Evolutionary conservation across 2,797 vertebrate species (phyloP).

Genomic region (Diglossa cyanea): DNA sequence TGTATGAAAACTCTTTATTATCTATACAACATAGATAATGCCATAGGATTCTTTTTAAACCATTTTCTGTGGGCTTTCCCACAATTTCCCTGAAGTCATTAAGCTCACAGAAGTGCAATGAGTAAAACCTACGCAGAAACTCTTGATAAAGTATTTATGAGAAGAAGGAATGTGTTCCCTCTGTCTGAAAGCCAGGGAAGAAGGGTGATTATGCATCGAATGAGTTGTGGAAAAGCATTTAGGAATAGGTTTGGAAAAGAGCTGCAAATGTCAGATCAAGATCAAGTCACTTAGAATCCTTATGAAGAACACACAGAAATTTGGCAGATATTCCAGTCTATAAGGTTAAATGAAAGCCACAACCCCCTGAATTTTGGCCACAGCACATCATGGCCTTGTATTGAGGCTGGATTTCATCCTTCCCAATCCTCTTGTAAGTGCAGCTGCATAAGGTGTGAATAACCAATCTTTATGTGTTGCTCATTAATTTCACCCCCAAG

Average conservation of each 20-base stretch:
- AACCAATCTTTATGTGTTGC: background rate
- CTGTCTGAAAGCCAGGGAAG: background rate
- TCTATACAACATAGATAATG: background rate
- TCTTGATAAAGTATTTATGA: background rate
- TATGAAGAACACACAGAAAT: background rate
- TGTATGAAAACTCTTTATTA: background rate
- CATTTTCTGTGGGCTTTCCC: background rate
- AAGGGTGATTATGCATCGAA: background rate
- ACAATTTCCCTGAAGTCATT: background rate
- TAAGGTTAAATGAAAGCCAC: background rate
- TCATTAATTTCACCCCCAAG: slow-evolving; percentile 39
- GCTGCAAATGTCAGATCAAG: background rate
- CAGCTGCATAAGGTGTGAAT: slow-evolving; percentile 40
- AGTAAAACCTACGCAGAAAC: background rate
- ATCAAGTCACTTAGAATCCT: background rate
- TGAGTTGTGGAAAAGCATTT: background rate
- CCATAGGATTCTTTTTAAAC: background rate
- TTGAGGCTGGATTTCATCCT: background rate
- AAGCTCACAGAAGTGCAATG: background rate
- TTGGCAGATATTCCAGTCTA: background rate
- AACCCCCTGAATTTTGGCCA: background rate
- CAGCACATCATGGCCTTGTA: background rate
- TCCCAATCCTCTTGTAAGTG: background rate
- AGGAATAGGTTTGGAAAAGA: background rate
- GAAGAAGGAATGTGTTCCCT: background rate